A percentile compares a stretch with the other conserved stretches of the same genome.
phyloP scores from a whole-genome alignment of 2,797 vertebrate genomes.

The Phrynocephalus forsythii region DNA sequence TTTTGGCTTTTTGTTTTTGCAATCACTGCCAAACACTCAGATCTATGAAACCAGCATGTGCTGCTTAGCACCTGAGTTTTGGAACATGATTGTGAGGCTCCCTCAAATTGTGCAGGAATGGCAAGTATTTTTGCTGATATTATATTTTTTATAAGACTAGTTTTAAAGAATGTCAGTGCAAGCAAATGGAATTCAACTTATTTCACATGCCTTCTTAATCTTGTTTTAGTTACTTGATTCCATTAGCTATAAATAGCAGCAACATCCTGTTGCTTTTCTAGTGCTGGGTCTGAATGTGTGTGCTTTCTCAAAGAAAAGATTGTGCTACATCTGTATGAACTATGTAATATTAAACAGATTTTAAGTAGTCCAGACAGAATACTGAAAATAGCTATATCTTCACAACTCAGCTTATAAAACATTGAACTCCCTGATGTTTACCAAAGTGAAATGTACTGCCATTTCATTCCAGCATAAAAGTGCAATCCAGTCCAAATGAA shows the following conservation, averaged over 20 bases:
- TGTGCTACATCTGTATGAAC: constrained; percentile 16
- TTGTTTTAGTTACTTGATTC: constrained; percentile 29
- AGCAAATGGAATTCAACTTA: constrained; percentile 23
- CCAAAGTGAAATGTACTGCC: constrained; percentile 45
- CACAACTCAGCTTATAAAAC: constrained; percentile 20
- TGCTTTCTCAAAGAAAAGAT: constrained; percentile 27
- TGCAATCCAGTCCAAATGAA: constrained; percentile 12
- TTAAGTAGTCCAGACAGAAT: not conserved
- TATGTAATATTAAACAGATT: constrained; percentile 33
- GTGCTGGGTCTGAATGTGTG: not conserved
- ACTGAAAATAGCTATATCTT: not conserved
- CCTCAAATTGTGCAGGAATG: not conserved
- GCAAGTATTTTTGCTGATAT: not conserved
- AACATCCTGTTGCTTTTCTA: constrained; percentile 38
- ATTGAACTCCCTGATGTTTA: constrained; percentile 28
- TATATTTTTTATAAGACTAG: not conserved
- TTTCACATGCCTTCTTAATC: not conserved
- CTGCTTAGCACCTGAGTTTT: not conserved
- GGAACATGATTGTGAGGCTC: not conserved
- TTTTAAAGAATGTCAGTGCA: not conserved
- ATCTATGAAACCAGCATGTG: not conserved
- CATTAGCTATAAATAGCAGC: constrained; percentile 12
- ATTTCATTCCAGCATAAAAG: constrained; percentile 33
- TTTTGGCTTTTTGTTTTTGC: not conserved
- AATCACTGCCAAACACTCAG: not conserved